Evolutionary conservation across 2,888 invertebrate species (phyloP), one percentile per base, ranked within the genome.

Genomic region (Lithosia quadra): DNA sequence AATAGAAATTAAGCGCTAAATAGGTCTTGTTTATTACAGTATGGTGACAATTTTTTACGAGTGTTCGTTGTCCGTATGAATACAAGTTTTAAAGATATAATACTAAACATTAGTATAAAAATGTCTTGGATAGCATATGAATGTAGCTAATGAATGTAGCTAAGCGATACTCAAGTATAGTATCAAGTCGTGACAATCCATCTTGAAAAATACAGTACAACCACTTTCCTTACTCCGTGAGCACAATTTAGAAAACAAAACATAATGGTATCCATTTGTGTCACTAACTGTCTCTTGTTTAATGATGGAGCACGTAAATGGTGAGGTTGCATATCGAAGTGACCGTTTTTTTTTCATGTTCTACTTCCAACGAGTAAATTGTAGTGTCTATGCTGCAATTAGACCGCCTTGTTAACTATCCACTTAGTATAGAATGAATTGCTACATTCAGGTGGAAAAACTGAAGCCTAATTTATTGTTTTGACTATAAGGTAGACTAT

Each of bases 321-420:
- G 72, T 68, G 71, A 65, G 79, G 63, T 78, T 79, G 77, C 74
- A 77, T 77, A 79, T 74, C 71, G 77, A 76, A 76, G 74, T 53
- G 65, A 61, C 63, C 7, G 76, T 75, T 77, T 81, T 80, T 43
- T 65, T 81, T 79, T 75, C 82, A 81, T 83, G 87, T 87, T 82
- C 87, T 81, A 88, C 84, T 90, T 88, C 83, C 78, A 69, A 80
- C 69, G 72, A 77, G 78, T 75, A 88, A 89, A 89, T 89, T 86
- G 84, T 79, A 68, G 82, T 76, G 78, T 83, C 78, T 68, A 79
- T 79, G 77, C 74, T 84, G 74, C 83, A 88, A 90, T 90, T 90
- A 90, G 81, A 77, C 78, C 78, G 82, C 73, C 73, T 74, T 76
- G 73, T 71, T 75, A 67, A 73, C 70, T 73, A 73, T 67, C 78